phyloP scores from a whole-genome alignment of 2,888 invertebrate genomes.

The Chouioia cunea region DNA sequence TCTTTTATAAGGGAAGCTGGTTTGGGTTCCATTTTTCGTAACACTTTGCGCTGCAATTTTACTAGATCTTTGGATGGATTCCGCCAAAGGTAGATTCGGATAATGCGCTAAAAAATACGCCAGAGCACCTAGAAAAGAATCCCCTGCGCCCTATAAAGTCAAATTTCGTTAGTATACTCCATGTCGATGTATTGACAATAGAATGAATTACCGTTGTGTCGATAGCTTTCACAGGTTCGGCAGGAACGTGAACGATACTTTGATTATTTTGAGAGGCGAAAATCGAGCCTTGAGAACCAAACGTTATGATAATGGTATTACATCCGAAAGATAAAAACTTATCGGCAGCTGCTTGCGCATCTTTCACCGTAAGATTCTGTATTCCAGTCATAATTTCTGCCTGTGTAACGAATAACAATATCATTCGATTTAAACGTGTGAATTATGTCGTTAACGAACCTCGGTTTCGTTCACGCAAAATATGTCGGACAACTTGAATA shows the following conservation, averaged over 20 bases:
- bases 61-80: slow-evolving; percentile 81
- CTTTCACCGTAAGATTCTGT: slow-evolving; percentile 68
- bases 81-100: slow-evolving; percentile 74
- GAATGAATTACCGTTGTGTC: too few species aligned
- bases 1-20: slow-evolving; percentile 73
- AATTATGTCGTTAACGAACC: slow-evolving; percentile 60
- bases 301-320: slow-evolving; percentile 84
- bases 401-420: slow-evolving; percentile 56
- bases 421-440: too few species aligned
- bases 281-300: slow-evolving; percentile 86
- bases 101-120: slow-evolving; percentile 81
- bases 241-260: slow-evolving; percentile 73
- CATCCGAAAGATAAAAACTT: slow-evolving; percentile 79
- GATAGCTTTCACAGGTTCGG: slow-evolving; percentile 77
- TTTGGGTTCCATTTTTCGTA: slow-evolving; percentile 84
- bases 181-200: slow-evolving; percentile 73
- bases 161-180: background rate
- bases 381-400: slow-evolving; percentile 77
- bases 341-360: slow-evolving; percentile 75
- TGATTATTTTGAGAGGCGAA: slow-evolving; percentile 71
- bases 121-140: slow-evolving; percentile 93
- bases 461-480: slow-evolving; percentile 96
- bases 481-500: slow-evolving; percentile 79
- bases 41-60: slow-evolving; percentile 85
- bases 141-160: slow-evolving; percentile 87